Base-by-base conservation (phyloP, 2,888 invertebrate genomes). In the Heteromurus nitidus region DNA sequence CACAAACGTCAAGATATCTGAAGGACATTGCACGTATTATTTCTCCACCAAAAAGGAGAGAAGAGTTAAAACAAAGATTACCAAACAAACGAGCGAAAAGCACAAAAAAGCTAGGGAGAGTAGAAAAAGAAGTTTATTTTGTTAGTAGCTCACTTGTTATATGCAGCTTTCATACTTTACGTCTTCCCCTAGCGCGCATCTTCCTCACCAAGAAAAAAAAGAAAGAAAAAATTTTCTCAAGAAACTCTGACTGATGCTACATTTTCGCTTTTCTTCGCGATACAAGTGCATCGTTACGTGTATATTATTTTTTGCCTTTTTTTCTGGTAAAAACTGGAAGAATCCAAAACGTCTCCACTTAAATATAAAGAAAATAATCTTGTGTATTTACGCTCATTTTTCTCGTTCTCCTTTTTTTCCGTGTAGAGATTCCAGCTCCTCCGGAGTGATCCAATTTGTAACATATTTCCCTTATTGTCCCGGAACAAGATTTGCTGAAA, bases 381-480 rank as follows among this genome's bases (percentile, higher is more conserved):
- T 20, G 42, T 70, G 20, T 58, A 74, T 73, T 65, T 79, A 64
- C 30, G 28, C 55, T 79, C 79, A 79, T 70, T 70, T 64, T 30
- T 26, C 55, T 3, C 30, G n/a, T n/a, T n/a, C n/a, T n/a, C 58
- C 9, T 42, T 36, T 42, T 53, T 58, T 67, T 58, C 20, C 44
- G 11, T 30, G 5, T 55, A 80, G 74, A 26, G 53, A 62, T 74
- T 69, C 53, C 69, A 65, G 26, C 24, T 42, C n/a, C 44, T 36
- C 28, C 7, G 24, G 55, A 70, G 24, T 69, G 62, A 74, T 74
- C 73, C 80, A 80, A 73, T 80, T 74, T 80, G 62, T 44, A 62
- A 36, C 68, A 73, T 58, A 31, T 65, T 65, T 73, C 74, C 44
- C 74, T 20, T 47, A 69, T 80, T 80, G 74, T 74, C 74, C 80